Base-by-base conservation (phyloP, 2,888 invertebrate genomes). In the Gari tellinella region DNA sequence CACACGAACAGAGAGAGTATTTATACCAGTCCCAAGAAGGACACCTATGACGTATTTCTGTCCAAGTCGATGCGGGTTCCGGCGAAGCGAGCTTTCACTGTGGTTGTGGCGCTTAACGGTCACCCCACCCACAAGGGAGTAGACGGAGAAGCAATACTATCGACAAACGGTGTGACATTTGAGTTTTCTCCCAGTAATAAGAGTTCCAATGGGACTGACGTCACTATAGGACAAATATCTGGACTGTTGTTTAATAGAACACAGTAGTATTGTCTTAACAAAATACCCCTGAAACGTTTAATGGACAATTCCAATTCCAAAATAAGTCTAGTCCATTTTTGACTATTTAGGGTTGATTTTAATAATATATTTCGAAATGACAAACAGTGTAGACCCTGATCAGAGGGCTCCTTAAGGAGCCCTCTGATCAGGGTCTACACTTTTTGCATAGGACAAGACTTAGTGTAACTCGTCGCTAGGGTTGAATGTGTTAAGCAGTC, bases 161-260 rank as follows among this genome's bases (percentile, higher is more conserved):
- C 62, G 12, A 52, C 49, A 5, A 69, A 75, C 37, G 79, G 75
- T n/a, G 72, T 79, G 0, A 66, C 72, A 17, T 75, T 79, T 38
- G 75, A 79, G 31, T 79, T 79, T 26, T 43, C 15, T 3, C 58
- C 63, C n/a, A 79, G 79, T 49, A 75, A 69, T 37, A 61, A 69
- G 40, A 79, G 79, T 49, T 74, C 74, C 17, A 79, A 79, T 31
- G 79, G 79, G 45, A 79, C 79, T 10, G 74, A 69, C 51, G 52
- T 62, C 19, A 75, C 58, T 17, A 72, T 79, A 12, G 79, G 79
- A 1, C 79, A 79, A 40, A 79, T 79, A 15, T 69, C 79, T 5
- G 79, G 75, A 15, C 19, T 79, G 2, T 48, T 79, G 26, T 79
- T 79, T 41, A 72, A 65, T 26, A 75, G 65, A 40, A 66, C 75